Percentiles rank a stretch among this genome's conserved stretches.
phyloP scores from a whole-genome alignment of 1,140 invertebrate genomes.

The Rhagoletis pomonella region DNA sequence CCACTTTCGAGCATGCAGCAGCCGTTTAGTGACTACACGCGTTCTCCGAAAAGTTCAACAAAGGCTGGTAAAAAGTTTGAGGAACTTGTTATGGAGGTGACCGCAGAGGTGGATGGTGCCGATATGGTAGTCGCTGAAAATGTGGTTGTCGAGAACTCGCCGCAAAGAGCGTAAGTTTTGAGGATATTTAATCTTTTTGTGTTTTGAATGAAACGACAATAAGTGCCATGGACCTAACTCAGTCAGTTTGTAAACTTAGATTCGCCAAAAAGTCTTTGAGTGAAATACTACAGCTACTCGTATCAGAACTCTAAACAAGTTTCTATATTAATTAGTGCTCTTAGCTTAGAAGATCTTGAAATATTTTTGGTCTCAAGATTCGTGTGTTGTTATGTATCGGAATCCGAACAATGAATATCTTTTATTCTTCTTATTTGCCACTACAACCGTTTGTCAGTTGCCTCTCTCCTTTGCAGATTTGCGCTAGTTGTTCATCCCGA shows the following conservation, averaged over 20 bases:
- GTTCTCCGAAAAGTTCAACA: slow-evolving; percentile 56
- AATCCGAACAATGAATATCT: too few species aligned
- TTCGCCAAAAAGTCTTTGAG: too few species aligned
- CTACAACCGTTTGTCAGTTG: too few species aligned
- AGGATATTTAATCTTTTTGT: not conserved
- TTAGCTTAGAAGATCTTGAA: too few species aligned
- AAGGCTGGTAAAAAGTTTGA: slow-evolving; percentile 71
- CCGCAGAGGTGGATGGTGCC: slow-evolving; percentile 69
- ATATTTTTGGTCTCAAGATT: too few species aligned
- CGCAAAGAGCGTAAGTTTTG: slow-evolving; percentile 67
- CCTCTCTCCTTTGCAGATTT: too few species aligned
- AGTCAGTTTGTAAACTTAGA: not conserved
- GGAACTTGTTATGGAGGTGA: slow-evolving; percentile 72
- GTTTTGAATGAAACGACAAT: not conserved
- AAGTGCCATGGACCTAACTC: not conserved
- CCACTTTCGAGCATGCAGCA: not conserved
- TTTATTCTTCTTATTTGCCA: too few species aligned
- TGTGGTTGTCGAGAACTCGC: slow-evolving; percentile 67
- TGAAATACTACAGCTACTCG: too few species aligned
- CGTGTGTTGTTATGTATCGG: too few species aligned
- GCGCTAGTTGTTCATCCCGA: too few species aligned
- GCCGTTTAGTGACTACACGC: not conserved
- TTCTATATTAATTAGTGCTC: too few species aligned
- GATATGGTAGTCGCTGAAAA: slow-evolving; percentile 73
- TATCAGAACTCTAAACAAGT: too few species aligned